phyloP scores from a whole-genome alignment of 2,113 vertebrate genomes.

The Gobius niger region DNA sequence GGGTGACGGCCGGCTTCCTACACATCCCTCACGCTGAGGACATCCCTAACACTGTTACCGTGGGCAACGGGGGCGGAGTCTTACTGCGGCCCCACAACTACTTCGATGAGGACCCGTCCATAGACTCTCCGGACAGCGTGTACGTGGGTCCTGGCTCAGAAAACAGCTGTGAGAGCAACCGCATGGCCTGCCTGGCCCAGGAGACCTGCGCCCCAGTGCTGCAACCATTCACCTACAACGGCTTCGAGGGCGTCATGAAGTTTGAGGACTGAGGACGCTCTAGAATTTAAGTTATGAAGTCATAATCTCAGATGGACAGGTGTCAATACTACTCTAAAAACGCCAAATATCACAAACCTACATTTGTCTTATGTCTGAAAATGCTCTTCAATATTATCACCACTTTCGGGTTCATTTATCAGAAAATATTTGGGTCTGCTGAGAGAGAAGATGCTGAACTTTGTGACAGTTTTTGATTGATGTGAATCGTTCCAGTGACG shows the following conservation, averaged over 20 bases:
- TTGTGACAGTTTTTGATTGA: too few relatives aligned
- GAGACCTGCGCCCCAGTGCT: constrained; percentile 73
- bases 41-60: constrained; percentile 89
- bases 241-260: constrained; percentile 76
- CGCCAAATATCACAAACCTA: too few relatives aligned
- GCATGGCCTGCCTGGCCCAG: constrained; percentile 78
- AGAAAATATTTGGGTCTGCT: too few relatives aligned
- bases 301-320: too few relatives aligned
- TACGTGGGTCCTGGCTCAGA: constrained; percentile 74
- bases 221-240: constrained; percentile 81
- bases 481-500: too few relatives aligned
- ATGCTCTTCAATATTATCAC: too few relatives aligned
- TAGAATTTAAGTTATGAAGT: too few relatives aligned
- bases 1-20: constrained; percentile 75
- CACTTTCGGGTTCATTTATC: too few relatives aligned
- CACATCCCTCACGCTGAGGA: constrained; percentile 93
- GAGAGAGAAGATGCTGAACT: too few relatives aligned
- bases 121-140: constrained; percentile 80
- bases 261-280: constrained; percentile 41
- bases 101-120: constrained; percentile 90
- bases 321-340: too few relatives aligned
- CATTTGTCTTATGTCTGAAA: too few relatives aligned
- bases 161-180: constrained; percentile 80
- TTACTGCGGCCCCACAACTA: constrained; percentile 91
- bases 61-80: constrained; percentile 84